Percentiles rank a stretch among this genome's conserved stretches.
Conservation (phyloP, 2,888 invertebrate species). For the Pyrrhosoma nymphula region DNA sequence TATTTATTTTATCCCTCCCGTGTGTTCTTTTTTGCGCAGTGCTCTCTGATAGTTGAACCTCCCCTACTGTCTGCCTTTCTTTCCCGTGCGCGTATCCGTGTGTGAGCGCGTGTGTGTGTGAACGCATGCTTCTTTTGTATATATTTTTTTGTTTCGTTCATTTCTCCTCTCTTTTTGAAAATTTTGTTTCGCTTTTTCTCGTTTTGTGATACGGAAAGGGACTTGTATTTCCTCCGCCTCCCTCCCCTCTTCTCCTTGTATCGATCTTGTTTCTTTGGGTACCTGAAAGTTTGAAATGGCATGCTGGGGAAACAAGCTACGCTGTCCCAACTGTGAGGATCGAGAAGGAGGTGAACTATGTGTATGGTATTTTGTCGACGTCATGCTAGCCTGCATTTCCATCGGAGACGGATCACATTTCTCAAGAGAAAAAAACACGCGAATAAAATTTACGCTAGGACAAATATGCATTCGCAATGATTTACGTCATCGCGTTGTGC, state of each 20-base stretch:
- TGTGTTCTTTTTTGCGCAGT: neutral
- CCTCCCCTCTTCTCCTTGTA: neutral
- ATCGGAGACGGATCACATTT: slow-evolving; percentile 7
- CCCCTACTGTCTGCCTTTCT: neutral
- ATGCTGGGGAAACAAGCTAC: neutral
- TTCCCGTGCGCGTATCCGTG: neutral
- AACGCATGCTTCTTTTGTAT: too few relatives aligned
- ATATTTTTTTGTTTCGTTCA: neutral
- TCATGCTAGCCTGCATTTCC: neutral
- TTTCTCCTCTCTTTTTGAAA: neutral
- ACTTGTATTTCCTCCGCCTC: neutral
- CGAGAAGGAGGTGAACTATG: neutral
- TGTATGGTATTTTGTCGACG: neutral
- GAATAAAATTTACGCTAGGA: neutral
- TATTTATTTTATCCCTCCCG: neutral
- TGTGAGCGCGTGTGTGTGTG: too few relatives aligned
- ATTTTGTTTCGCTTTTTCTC: neutral
- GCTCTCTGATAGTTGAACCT: neutral
- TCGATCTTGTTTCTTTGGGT: slow-evolving; percentile 28
- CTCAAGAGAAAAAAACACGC: neutral
- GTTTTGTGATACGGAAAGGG: neutral
- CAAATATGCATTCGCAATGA: neutral
- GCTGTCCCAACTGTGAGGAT: neutral
- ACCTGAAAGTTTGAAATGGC: slow-evolving; percentile 36
- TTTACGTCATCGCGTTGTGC: neutral